These are phyloP conservation scores for Grallaria varia DNA, from an alignment of 2,113 vertebrate species.

Conservation along the genomic window DNA sequence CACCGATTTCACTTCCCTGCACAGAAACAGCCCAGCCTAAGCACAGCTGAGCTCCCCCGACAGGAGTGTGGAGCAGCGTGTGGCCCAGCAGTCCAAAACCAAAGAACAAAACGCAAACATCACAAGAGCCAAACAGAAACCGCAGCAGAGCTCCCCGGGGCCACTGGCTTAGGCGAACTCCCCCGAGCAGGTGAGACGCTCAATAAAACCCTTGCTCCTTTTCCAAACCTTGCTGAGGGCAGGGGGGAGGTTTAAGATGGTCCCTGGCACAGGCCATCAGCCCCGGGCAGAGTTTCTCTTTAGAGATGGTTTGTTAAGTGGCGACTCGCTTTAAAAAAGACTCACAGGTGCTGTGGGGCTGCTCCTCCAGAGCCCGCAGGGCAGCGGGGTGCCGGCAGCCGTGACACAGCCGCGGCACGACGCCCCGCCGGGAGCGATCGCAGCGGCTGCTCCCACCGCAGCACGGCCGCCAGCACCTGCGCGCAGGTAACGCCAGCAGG, in stretches of 20 bases:
- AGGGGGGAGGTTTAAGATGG: background rate
- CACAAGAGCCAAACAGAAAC: background rate
- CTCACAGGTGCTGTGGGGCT: background rate
- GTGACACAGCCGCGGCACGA: background rate
- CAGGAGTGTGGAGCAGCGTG: background rate
- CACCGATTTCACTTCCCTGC: background rate
- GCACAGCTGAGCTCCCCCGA: background rate
- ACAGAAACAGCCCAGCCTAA: background rate
- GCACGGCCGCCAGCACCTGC: background rate
- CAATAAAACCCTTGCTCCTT: background rate
- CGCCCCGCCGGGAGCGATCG: background rate
- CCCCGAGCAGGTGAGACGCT: background rate
- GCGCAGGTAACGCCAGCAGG: background rate
- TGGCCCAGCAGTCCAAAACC: background rate
- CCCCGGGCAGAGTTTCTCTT: background rate
- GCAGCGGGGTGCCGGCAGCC: background rate
- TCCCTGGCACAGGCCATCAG: background rate
- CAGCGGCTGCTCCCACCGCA: background rate
- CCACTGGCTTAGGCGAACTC: background rate
- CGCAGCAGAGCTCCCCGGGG: background rate
- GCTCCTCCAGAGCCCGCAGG: background rate
- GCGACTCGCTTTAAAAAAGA: background rate
- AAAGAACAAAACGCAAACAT: background rate
- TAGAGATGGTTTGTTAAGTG: background rate
- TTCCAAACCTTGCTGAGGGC: background rate